Base-by-base conservation (phyloP, 1,140 invertebrate genomes). In the Pseudomyrmex dendroicus region DNA sequence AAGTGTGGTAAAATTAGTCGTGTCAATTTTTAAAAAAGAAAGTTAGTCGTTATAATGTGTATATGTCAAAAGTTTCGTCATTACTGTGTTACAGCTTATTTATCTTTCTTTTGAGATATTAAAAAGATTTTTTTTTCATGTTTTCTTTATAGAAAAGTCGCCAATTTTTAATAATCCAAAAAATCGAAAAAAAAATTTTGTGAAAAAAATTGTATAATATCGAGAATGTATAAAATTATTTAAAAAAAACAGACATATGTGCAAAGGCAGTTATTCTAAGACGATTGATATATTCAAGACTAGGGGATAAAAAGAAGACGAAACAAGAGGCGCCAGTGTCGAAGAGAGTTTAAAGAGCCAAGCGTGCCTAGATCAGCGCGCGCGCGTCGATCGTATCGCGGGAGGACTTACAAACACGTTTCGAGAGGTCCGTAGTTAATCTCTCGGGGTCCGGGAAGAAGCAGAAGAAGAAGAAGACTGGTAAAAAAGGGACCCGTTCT, bases 351-450 rank as follows among this genome's bases (percentile, higher is more conserved):
- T 73, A 74, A 82, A 82, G 78, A 59, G 59, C 12, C 13, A 70
- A 78, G 44, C 15, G 22, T 48, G 74, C 56, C 44, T 80, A 80
- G 44, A 80, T 80, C 46, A 56, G 54, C 54, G 52, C 44, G 35
- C 74, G 2, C 63, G 2, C 77, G 59, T 73, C 57, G 78, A 74
- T 80, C 44, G 50, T 73, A 64, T 82, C 78, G 48, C 17, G 68
- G 68, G 25, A 74, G 48, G 70, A 74, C 74, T 74, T 82, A 73
- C 70, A 74, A 73, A 82, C 70, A 64, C 50, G 59, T 72, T 80
- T 72, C 59, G 48, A 82, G 48, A 46, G 61, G 25, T 63, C 59
- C 48, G 25, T 46, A 64, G 50, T 82, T 62, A 82, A 82, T 82
- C 72, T 74, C 78, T 63, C 9, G 35, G 44, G 76, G 52, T 20